Percentiles rank a stretch among this genome's conserved stretches.
Conservation (phyloP, 2,888 invertebrate genomes). For the Thymelicus lineola region DNA sequence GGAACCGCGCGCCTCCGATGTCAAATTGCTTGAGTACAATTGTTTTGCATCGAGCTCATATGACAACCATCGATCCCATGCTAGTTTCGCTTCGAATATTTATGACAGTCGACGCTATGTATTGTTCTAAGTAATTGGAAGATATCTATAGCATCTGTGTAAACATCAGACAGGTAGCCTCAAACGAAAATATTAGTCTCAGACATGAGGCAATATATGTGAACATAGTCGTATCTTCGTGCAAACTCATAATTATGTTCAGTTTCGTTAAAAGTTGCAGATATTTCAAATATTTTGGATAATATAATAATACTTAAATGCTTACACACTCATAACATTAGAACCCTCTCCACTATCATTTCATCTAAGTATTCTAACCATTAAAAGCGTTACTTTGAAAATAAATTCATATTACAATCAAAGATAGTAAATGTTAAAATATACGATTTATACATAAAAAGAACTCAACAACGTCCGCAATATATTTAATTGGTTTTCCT, state of each 20-base stretch:
- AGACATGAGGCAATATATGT: background rate
- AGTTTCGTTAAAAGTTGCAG: background rate
- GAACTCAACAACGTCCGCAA: conserved; percentile 15
- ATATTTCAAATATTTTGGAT: no score
- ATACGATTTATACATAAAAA: background rate
- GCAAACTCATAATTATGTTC: background rate
- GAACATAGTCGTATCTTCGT: background rate
- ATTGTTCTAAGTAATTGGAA: conserved; percentile 2
- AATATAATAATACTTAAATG: no score
- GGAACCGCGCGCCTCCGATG: conserved; percentile 63
- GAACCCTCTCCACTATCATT: no score
- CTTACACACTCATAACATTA: no score
- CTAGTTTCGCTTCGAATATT: conserved; percentile 4
- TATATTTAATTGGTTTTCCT: conserved; percentile 37
- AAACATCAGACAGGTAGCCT: background rate
- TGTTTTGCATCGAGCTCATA: conserved; percentile 42
- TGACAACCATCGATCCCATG: conserved; percentile 14
- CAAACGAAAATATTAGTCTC: background rate
- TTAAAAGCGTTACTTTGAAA: no score
- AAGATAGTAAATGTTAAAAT: background rate
- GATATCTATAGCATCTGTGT: conserved; percentile 1
- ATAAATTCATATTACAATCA: no score
- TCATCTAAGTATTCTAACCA: no score
- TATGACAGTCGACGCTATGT: background rate
- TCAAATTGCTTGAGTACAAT: conserved; percentile 44